Evolutionary conservation across 2,797 vertebrate genomes (phyloP).

Genomic region (Strix occidentalis): DNA sequence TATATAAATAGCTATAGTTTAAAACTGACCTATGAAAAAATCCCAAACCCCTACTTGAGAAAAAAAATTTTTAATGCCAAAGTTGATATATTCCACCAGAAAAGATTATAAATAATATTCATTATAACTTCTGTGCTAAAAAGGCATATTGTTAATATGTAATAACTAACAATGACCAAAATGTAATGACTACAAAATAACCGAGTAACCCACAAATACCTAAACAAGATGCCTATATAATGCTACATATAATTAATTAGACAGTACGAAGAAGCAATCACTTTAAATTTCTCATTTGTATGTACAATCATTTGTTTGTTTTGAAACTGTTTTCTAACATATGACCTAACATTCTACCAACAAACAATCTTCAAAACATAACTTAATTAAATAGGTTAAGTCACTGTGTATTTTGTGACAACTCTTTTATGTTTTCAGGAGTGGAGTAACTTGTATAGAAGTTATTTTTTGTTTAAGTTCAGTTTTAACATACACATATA

Average conservation of each 20-base stretch:
- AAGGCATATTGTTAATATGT: background rate
- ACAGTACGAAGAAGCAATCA: background rate
- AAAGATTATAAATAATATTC: background rate
- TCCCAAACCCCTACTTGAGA: accelerated
- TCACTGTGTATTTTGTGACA: background rate
- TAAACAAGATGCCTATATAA: background rate
- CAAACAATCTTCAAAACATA: background rate
- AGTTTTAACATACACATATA: background rate
- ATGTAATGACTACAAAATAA: background rate
- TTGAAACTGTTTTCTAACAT: background rate
- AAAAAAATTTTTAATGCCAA: background rate
- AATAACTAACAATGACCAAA: background rate
- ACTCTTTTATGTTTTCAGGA: background rate
- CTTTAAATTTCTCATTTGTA: background rate
- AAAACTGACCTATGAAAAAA: background rate
- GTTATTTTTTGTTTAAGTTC: background rate
- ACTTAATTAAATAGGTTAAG: background rate
- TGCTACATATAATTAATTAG: background rate
- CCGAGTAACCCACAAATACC: background rate
- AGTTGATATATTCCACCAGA: background rate
- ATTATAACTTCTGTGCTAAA: background rate
- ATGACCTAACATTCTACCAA: background rate
- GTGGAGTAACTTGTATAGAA: background rate
- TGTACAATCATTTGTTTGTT: background rate
- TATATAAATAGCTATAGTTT: background rate